Evolutionary conservation across 2,888 invertebrate genomes (phyloP), one percentile per base, ranked within the genome.

Genomic region (Melanchra persicariae): DNA sequence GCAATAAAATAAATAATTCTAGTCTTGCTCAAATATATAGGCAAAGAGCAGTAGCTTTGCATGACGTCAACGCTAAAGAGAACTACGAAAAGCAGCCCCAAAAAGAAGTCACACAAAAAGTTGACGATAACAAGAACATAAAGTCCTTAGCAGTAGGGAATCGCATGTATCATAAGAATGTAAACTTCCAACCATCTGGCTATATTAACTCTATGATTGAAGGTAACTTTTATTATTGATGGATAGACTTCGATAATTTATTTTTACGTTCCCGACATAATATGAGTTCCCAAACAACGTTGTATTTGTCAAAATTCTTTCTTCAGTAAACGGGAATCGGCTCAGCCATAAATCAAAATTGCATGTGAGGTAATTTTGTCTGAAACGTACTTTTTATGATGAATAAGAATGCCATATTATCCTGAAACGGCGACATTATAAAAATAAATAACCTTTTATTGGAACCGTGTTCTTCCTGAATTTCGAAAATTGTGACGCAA

Each of bases 181-280:
- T 45, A 51, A 58, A 74, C 26, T 52, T 62, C 47, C 43, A 22
- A 70, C 70, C 24, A 57, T 85, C 70, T 85, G 52, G 26, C 66
- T 8, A 9, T 74, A 85, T 57, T 60, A 73, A 74, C 47, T 84
- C 83, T 77, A 67, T 77, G 80, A 81, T 80, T 77, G 76, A 63
- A 64, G 77, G 64, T 69, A 79, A 77, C 79, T 83, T 82, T 74
- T 59, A 72, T 86, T 86, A 88, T 87, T 83, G 82, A 88, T 87
- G 81, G 72, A 68, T 86, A 83, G 68, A 85, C 68, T 83, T 84
- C 61, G 62, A 79, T 80, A 70, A 86, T 85, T 88, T 85, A 85
- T 84, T 82, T 81, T 63, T 76, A 69, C 74, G 76, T 75, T 75
- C 64, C 73, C 47, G 61, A 65, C 72, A 79, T 77, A 52, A 77